Conservation (phyloP, 2,888 invertebrate species). For the Shargacucullia verbasci region DNA sequence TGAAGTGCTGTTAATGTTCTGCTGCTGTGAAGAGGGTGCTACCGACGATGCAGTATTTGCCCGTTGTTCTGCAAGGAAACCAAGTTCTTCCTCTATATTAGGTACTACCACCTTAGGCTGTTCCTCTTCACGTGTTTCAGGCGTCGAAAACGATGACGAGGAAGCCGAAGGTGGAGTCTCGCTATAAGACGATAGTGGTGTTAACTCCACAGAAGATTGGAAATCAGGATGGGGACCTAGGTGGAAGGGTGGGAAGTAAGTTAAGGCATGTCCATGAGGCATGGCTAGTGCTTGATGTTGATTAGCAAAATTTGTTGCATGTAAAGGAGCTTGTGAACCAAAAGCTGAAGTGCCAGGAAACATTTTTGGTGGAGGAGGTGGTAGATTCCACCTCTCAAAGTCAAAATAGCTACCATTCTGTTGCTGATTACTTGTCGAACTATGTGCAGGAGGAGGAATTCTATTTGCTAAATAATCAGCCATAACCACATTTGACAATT, state of each 20-base stretch:
- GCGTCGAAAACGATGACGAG: conserved; percentile 88
- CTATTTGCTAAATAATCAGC: conserved; percentile 89
- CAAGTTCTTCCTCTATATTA: conserved; percentile 96
- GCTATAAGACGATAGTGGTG: conserved; percentile 89
- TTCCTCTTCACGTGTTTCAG: conserved; percentile 90
- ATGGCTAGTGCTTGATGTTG: conserved; percentile 91
- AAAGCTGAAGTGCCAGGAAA: conserved; percentile 90
- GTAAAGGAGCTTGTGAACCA: conserved; percentile 88
- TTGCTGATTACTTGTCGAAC: conserved; percentile 88
- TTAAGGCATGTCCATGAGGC: conserved; percentile 92
- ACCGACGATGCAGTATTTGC: conserved; percentile 85
- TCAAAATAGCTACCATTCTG: conserved; percentile 93
- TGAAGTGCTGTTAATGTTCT: conserved; percentile 83
- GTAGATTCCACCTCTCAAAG: conserved; percentile 94
- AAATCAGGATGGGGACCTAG: conserved; percentile 92
- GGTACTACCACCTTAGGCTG: conserved; percentile 96
- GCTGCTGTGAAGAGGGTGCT: conserved; percentile 87
- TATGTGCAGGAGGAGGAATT: conserved; percentile 93
- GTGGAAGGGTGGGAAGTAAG: conserved; percentile 94
- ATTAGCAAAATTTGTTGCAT: conserved; percentile 88
- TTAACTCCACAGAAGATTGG: conserved; percentile 91
- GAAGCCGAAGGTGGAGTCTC: conserved; percentile 89
- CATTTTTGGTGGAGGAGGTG: conserved; percentile 91
- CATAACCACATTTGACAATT: conserved; percentile 87
- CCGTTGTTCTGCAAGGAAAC: conserved; percentile 92